Conservation (phyloP, 2,797 vertebrate genomes). For the Onychomys arenicola region DNA sequence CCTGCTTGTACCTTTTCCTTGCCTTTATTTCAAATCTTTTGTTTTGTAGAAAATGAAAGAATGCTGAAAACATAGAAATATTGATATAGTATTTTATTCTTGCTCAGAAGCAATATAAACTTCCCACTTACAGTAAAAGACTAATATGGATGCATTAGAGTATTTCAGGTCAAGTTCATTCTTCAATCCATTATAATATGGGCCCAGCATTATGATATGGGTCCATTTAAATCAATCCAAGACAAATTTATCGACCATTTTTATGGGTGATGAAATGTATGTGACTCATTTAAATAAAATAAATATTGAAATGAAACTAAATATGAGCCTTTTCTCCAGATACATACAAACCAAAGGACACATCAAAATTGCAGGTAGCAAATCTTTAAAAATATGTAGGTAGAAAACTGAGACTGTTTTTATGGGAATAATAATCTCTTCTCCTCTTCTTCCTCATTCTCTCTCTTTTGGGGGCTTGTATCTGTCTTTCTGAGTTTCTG, state of each 20-base stretch:
- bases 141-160: not conserved
- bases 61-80: not conserved
- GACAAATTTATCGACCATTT: not conserved
- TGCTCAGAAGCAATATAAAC: conserved; percentile 19
- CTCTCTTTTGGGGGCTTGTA: not conserved
- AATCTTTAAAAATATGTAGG: not conserved
- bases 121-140: conserved; percentile 25
- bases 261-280: conserved; percentile 3
- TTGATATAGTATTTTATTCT: not conserved
- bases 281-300: not conserved
- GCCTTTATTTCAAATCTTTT: not conserved
- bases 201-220: not conserved
- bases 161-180: conserved; percentile 46
- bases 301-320: conserved; percentile 51
- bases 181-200: not conserved
- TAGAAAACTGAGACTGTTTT: not conserved
- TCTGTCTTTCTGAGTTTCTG: not conserved
- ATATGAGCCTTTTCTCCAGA: not conserved
- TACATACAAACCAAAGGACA: not conserved
- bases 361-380: not conserved
- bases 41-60: conserved; percentile 24
- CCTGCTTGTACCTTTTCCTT: not conserved
- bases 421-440: not conserved
- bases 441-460: not conserved
- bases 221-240: conserved; percentile 16